A percentile compares a stretch with the other conserved stretches of the same genome.
phyloP scores from a whole-genome alignment of 2,113 vertebrate genomes.

The Dissostichus mawsoni region DNA sequence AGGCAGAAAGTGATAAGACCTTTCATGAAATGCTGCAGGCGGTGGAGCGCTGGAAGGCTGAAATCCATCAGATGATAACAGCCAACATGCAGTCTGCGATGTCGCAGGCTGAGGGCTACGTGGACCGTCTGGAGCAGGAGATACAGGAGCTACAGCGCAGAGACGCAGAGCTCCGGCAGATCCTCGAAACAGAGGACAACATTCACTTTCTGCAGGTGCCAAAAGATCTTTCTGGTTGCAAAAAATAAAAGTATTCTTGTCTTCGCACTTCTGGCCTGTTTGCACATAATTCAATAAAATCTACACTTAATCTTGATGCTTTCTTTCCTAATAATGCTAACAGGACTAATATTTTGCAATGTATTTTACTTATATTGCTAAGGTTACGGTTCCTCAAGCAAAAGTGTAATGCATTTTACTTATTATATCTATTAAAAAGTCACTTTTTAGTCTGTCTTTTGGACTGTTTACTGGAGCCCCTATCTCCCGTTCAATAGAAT shows the following conservation, averaged over 20 bases:
- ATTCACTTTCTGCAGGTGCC: constrained; percentile 85
- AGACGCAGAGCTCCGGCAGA: constrained; percentile 80
- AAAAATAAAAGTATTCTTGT: neutral
- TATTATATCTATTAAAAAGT: neutral
- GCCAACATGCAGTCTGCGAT: constrained; percentile 83
- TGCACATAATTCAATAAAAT: neutral
- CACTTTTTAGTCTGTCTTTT: neutral
- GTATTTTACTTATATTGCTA: neutral
- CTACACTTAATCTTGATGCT: neutral
- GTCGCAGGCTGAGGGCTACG: constrained; percentile 83
- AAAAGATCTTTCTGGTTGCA: neutral
- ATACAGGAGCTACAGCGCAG: constrained; percentile 82
- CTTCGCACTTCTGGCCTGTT: neutral
- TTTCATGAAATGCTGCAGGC: constrained; percentile 85
- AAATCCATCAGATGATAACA: constrained; percentile 83
- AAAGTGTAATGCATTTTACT: neutral
- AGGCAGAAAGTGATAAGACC: constrained; percentile 82
- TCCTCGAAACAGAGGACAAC: constrained; percentile 85
- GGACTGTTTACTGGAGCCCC: neutral
- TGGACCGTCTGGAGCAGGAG: constrained; percentile 84
- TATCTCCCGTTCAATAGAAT: constrained; percentile 65
- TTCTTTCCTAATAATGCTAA: neutral
- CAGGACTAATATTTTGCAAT: neutral
- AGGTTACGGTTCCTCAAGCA: neutral
- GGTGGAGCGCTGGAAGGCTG: constrained; percentile 84